phyloP scores from a whole-genome alignment of 2,888 invertebrate species.

The Amitus sp. region DNA sequence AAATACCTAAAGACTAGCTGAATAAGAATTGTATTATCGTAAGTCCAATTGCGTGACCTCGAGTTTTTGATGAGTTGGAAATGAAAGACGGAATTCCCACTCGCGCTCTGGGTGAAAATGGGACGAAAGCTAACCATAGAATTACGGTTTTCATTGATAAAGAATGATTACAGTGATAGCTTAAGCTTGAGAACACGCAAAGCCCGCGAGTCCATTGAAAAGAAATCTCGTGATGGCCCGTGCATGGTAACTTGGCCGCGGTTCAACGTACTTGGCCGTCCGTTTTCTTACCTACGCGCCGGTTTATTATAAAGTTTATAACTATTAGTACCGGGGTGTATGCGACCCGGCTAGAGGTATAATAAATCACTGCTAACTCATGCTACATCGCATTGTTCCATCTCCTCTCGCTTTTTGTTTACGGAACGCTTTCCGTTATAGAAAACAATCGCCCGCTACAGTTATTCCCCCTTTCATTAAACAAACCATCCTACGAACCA shows the following conservation, averaged over 20 bases:
- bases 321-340: constrained; percentile 33
- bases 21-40: no score
- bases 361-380: constrained; percentile 25
- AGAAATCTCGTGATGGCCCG: constrained; percentile 5
- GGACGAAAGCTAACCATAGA: no score
- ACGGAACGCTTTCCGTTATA: constrained; percentile 28
- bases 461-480: constrained; percentile 1
- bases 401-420: constrained; percentile 18
- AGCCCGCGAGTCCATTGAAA: neutral
- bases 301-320: constrained; percentile 8
- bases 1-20: no score
- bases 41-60: no score
- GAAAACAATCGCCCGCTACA: constrained; percentile 23
- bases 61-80: no score
- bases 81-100: no score
- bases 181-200: no score
- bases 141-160: no score
- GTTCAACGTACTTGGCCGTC: constrained; percentile 31
- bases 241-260: constrained; percentile 24
- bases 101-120: no score
- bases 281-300: neutral
- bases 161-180: no score
- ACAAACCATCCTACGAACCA: no score
- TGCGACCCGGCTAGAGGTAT: constrained; percentile 5
- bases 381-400: constrained; percentile 18